A percentile compares a stretch with the other conserved stretches of the same genome.
Evolutionary conservation across 1,140 invertebrate genomes (phyloP).

Genomic region (Hylyphantes graminicola): DNA sequence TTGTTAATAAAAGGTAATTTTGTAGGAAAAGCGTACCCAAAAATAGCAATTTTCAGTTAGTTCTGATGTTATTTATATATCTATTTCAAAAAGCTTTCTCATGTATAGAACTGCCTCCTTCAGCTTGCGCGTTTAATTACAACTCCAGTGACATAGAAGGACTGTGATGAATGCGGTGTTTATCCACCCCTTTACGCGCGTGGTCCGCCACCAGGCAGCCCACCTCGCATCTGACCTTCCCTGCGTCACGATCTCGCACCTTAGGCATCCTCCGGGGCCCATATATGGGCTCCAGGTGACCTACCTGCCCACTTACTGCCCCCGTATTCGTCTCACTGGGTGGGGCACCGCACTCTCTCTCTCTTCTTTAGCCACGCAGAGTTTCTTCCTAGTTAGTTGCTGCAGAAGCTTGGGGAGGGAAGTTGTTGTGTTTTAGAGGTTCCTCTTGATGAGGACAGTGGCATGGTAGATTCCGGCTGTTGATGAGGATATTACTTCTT

Average conservation of each 20-base stretch:
- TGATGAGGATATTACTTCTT: no score
- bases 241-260: constrained; percentile 21
- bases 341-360: constrained; percentile 9
- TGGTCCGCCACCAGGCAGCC: constrained; percentile 4
- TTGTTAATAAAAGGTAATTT: no score
- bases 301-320: constrained; percentile 41
- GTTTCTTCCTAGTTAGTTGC: constrained; percentile 4
- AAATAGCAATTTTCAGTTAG: no score
- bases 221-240: constrained; percentile 31
- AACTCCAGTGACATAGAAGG: no score
- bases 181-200: background rate
- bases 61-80: no score
- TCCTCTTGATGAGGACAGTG: no score
- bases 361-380: background rate
- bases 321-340: constrained; percentile 18
- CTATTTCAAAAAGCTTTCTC: no score
- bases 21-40: no score
- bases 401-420: constrained; percentile 13
- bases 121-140: no score
- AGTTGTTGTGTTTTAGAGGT: background rate
- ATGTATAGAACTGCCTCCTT: no score
- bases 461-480: no score
- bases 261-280: constrained; percentile 30
- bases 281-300: constrained; percentile 50
- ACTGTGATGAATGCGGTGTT: constrained; percentile 5